Conservation (phyloP, 2,888 invertebrate genomes). For the Busseola fusca region DNA sequence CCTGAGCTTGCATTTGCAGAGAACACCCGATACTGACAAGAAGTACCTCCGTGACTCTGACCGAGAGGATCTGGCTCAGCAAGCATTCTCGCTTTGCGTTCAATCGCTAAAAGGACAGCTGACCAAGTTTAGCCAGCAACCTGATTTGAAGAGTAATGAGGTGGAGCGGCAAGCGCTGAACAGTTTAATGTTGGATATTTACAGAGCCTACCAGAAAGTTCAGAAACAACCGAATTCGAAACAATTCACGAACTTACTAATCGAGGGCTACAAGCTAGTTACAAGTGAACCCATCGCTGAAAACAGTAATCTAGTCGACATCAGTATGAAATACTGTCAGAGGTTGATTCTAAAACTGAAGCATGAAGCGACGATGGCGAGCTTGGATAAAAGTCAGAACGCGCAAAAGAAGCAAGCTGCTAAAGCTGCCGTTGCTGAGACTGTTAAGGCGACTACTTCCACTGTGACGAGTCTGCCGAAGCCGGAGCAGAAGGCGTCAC, state of each 20-base stretch:
- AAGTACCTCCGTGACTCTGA: slow-evolving; percentile 96
- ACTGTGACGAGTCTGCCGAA: slow-evolving; percentile 62
- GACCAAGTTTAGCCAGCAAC: slow-evolving; percentile 86
- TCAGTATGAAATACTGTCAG: slow-evolving; percentile 92
- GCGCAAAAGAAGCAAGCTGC: slow-evolving; percentile 79
- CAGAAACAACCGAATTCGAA: slow-evolving; percentile 90
- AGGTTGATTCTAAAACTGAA: slow-evolving; percentile 90
- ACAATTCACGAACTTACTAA: slow-evolving; percentile 90
- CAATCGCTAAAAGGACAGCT: slow-evolving; percentile 91
- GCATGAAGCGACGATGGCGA: slow-evolving; percentile 84
- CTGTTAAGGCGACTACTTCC: slow-evolving; percentile 63
- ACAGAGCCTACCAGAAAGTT: slow-evolving; percentile 91
- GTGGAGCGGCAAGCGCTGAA: slow-evolving; percentile 85
- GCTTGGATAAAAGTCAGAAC: slow-evolving; percentile 78
- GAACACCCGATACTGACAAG: slow-evolving; percentile 96
- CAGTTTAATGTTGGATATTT: slow-evolving; percentile 89
- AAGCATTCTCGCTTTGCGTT: slow-evolving; percentile 93
- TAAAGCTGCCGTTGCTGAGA: slow-evolving; percentile 72
- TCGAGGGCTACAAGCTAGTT: slow-evolving; percentile 92
- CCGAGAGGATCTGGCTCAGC: slow-evolving; percentile 93
- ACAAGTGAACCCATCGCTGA: slow-evolving; percentile 90
- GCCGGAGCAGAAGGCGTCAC: slow-evolving; percentile 66
- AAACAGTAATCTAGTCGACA: slow-evolving; percentile 90
- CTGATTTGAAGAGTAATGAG: slow-evolving; percentile 82
- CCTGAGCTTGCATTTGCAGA: slow-evolving; percentile 93